Evolutionary conservation across 1,140 invertebrate genomes (phyloP).

Genomic region (Eumaeus atala): DNA sequence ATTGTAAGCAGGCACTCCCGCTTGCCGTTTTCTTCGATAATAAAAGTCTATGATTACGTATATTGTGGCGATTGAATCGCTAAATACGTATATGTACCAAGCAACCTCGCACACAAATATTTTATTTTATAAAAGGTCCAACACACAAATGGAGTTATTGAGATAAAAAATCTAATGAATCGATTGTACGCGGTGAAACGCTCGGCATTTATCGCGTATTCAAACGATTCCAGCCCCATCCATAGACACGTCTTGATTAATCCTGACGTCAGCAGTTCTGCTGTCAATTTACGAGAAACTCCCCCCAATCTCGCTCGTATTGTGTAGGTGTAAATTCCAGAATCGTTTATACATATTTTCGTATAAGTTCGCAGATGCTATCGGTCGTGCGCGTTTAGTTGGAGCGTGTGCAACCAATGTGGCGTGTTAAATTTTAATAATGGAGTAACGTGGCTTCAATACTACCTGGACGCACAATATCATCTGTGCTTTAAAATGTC

Average conservation of each 20-base stretch:
- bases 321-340: background rate
- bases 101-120: too few species aligned
- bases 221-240: background rate
- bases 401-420: conserved; percentile 24
- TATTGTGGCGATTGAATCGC: too few species aligned
- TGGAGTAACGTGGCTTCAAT: conserved; percentile 16
- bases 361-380: background rate
- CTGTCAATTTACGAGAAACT: conserved; percentile 1
- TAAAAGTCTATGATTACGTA: too few species aligned
- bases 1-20: too few species aligned
- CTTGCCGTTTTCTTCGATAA: too few species aligned
- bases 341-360: too few species aligned
- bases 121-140: too few species aligned
- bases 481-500: too few species aligned
- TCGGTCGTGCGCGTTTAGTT: conserved; percentile 2
- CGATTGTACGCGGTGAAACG: conserved; percentile 1
- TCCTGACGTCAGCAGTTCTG: conserved; percentile 7
- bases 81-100: too few species aligned
- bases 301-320: background rate
- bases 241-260: conserved; percentile 10
- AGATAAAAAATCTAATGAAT: conserved; percentile 2
- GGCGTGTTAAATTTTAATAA: conserved; percentile 26
- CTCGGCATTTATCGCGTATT: background rate
- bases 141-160: too few species aligned
- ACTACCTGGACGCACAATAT: conserved; percentile 4